A percentile compares a stretch with the other conserved stretches of the same genome.
Conservation (phyloP, 2,113 vertebrate species). For the Chaetodon trifascialis region DNA sequence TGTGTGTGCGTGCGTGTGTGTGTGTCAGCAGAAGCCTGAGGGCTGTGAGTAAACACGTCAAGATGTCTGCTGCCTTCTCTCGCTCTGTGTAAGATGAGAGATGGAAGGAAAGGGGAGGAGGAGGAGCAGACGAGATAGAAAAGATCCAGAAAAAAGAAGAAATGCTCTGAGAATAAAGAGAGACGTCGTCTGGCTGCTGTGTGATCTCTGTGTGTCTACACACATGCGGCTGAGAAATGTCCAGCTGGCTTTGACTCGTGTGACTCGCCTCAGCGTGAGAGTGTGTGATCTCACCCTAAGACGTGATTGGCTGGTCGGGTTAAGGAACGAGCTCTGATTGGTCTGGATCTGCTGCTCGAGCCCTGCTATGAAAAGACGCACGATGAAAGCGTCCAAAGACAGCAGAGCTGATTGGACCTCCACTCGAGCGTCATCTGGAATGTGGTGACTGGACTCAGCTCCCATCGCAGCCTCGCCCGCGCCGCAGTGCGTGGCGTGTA, state of each 20-base stretch:
- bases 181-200: constrained; percentile 1
- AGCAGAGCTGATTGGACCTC: neutral
- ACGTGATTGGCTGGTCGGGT: neutral
- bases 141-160: neutral
- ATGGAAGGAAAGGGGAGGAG: neutral
- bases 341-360: neutral
- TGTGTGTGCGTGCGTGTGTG: constrained; percentile 40
- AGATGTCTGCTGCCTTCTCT: constrained; percentile 56
- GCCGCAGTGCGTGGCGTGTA: too few relatives aligned
- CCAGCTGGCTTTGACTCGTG: constrained; percentile 29
- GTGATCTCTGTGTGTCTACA: neutral
- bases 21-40: constrained; percentile 33
- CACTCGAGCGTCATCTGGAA: too few relatives aligned
- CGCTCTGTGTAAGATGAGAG: constrained; percentile 40
- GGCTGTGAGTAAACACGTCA: constrained; percentile 67
- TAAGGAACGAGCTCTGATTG: neutral
- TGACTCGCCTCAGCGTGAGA: neutral
- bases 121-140: neutral
- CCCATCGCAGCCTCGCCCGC: too few relatives aligned
- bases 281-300: neutral
- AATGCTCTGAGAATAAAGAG: neutral
- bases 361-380: too few relatives aligned
- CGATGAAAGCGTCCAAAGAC: too few relatives aligned
- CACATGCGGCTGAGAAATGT: constrained; percentile 38
- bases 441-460: too few relatives aligned